Evolutionary conservation across 2,797 vertebrate species (phyloP).

Genomic region (Eupleurogrammus muticus): DNA sequence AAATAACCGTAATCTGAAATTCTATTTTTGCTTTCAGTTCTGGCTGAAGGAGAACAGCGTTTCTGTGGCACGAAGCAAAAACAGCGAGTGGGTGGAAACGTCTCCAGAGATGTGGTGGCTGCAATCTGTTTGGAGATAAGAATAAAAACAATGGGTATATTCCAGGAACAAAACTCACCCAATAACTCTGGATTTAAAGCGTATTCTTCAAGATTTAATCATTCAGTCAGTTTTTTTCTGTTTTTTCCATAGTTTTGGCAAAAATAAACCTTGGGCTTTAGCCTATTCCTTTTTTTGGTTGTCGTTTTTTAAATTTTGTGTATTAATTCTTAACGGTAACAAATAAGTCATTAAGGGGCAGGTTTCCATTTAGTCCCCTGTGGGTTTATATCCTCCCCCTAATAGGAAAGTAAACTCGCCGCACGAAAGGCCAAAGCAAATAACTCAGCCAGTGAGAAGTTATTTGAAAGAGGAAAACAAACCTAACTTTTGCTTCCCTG

Average conservation of each 20-base stretch:
- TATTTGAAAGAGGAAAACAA: not conserved
- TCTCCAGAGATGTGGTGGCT: slow-evolving; percentile 26
- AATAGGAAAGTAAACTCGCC: slow-evolving; percentile 30
- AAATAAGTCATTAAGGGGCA: slow-evolving; percentile 10
- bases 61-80: slow-evolving; percentile 26
- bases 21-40: slow-evolving; percentile 40
- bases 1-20: slow-evolving; percentile 31
- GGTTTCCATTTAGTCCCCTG: slow-evolving; percentile 35
- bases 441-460: not conserved
- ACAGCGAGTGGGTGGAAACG: not conserved
- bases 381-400: slow-evolving; percentile 19
- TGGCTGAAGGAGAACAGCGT: slow-evolving; percentile 8
- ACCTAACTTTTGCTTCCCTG: not conserved
- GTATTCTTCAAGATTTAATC: slow-evolving; percentile 12
- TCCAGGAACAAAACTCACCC: slow-evolving; percentile 34
- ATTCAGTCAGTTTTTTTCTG: not conserved
- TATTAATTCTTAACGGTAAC: no score
- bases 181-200: slow-evolving; percentile 22
- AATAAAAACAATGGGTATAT: slow-evolving; percentile 25
- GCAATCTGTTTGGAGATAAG: not conserved
- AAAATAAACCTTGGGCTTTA: no score
- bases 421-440: slow-evolving; percentile 4
- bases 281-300: no score
- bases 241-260: no score
- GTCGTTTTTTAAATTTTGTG: no score